Conservation (phyloP, 2,797 vertebrate genomes). For the Platalea minor region DNA sequence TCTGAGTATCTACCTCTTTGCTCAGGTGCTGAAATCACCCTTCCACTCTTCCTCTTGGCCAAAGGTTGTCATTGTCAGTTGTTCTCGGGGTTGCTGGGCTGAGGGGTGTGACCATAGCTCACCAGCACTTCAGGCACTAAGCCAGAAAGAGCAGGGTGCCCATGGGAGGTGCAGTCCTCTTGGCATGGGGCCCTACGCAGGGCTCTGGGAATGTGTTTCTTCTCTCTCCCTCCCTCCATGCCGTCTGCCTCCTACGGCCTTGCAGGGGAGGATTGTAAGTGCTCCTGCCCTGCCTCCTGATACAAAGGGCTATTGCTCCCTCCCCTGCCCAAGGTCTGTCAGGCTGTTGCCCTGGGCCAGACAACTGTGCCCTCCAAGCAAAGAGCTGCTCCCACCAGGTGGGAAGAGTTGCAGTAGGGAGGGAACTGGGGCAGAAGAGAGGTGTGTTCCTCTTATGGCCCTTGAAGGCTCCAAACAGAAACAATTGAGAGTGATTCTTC, state of each 20-base stretch:
- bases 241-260: rapidly evolving
- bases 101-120: rapidly evolving
- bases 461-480: not conserved
- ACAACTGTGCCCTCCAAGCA: rapidly evolving
- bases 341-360: not conserved
- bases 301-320: not conserved
- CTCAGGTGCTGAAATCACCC: not conserved
- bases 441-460: rapidly evolving
- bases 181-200: not conserved
- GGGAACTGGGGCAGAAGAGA: not conserved
- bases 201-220: not conserved
- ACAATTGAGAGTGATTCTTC: not conserved
- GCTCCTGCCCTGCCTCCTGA: not conserved
- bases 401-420: not conserved
- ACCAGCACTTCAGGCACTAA: not conserved
- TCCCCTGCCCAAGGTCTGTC: not conserved
- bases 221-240: not conserved
- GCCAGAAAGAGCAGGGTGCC: not conserved
- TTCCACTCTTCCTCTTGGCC: not conserved
- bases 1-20: not conserved
- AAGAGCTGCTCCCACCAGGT: not conserved
- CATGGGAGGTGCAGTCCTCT: not conserved
- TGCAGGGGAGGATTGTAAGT: not conserved
- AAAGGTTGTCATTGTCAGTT: not conserved
- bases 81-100: not conserved